Percentiles rank a stretch among this genome's conserved stretches.
Evolutionary conservation across 2,113 vertebrate genomes (phyloP).

Genomic region (Sakesphorus luctuosus): DNA sequence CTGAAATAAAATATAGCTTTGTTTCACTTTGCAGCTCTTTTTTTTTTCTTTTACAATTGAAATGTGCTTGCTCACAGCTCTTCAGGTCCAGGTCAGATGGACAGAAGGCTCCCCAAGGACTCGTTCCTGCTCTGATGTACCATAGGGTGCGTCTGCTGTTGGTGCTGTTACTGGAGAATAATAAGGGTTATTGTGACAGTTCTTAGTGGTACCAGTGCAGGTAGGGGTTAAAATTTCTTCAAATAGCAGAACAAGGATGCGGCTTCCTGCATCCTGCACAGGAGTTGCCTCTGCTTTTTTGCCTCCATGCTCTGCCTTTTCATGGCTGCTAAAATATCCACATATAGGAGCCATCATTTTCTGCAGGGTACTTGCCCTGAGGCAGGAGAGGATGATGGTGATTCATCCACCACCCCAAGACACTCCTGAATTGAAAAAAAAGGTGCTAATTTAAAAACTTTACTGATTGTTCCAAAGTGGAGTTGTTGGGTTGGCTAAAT

Average conservation of each 20-base stretch:
- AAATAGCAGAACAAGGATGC: not conserved
- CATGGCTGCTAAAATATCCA: not conserved
- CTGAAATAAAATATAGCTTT: not conserved
- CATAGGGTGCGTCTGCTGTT: not conserved
- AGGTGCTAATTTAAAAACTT: not conserved
- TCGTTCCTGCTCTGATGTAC: not conserved
- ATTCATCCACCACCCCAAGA: not conserved
- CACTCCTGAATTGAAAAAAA: not conserved
- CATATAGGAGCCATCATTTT: fast-evolving
- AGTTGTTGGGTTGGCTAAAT: not conserved
- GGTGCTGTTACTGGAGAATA: not conserved
- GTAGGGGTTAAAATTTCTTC: not conserved
- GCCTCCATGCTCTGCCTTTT: not conserved
- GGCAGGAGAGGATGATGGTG: not conserved
- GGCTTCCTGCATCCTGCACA: not conserved
- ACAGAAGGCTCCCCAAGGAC: not conserved
- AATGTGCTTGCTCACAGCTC: not conserved
- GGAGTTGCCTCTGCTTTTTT: not conserved
- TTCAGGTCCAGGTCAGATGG: not conserved
- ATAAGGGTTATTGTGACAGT: fast-evolving
- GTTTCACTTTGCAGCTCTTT: not conserved
- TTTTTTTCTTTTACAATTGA: not conserved
- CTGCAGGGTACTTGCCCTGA: not conserved
- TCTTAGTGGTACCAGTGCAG: not conserved
- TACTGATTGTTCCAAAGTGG: not conserved